Evolutionary conservation across 2,113 vertebrate species (phyloP), one percentile per base, ranked within the genome.

Genomic region (Entomyzon cyanotis): DNA sequence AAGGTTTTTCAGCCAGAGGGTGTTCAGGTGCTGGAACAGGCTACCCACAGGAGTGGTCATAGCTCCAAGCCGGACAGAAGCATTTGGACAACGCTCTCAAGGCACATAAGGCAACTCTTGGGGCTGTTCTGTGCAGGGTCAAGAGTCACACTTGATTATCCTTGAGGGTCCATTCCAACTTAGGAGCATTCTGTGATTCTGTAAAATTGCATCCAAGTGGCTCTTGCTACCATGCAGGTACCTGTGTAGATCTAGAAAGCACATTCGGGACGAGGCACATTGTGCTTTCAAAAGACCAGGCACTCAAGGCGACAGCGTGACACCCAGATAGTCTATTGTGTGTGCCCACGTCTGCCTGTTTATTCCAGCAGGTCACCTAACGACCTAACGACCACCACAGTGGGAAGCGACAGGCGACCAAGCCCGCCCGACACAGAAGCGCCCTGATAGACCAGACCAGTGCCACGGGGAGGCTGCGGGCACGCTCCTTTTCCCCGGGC

Each of bases 291-390:
- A n/a, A 68, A 23, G 0, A 55, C 2, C 2, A 4, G 8, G 4
- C 22, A 6, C n/a, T 13, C 21, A 35, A 37, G 9, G 12, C 2
- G 13, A 14, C 31, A 25, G 41, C 0, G 2, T 3, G 2, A n/a
- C 56, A 20, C 11, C 1, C 5, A 0, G 3, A 31, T 4, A 2
- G 21, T 0, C 7, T 3, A 1, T 0, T 0, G 2, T 1, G 28
- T 0, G 24, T 1, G 18, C 19, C n/a, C n/a, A 4, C 3, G 5
- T 5, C 25, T 2, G 12, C 6, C 31, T 0, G 10, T 11, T 58
- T 3, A 3, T 7, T 41, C 14, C 24, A 4, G 21, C 41, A 53
- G 10, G 15, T 15, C 68, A 56, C n/a, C n/a, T n/a, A n/a, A n/a
- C 68, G 33, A 10, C 17, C 4, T 11, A 10, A 18, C 13, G 12